Evolutionary conservation across 2,888 invertebrate genomes (phyloP).

Genomic region (Celastrina argiolus): DNA sequence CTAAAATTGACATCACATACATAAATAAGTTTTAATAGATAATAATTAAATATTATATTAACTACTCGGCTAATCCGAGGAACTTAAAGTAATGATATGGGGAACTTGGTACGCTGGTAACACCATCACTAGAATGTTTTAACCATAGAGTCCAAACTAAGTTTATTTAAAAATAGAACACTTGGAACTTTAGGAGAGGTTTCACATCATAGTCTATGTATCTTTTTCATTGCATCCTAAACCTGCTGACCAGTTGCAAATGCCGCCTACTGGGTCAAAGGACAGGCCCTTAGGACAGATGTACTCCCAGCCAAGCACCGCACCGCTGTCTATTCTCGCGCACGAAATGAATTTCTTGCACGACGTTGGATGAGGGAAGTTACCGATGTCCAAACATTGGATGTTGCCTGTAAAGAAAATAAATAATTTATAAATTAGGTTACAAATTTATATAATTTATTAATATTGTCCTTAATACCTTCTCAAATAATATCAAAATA

Average conservation of each 20-base stretch:
- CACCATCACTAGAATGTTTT: slow-evolving; percentile 11
- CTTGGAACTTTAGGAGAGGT: not conserved
- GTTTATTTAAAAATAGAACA: not conserved
- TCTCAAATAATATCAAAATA: too few species aligned
- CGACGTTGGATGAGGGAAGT: slow-evolving; percentile 93
- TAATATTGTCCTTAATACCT: too few species aligned
- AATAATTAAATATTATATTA: slow-evolving; percentile 24
- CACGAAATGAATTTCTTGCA: slow-evolving; percentile 96
- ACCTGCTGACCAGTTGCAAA: slow-evolving; percentile 93
- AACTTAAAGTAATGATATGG: slow-evolving; percentile 16
- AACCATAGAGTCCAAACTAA: not conserved
- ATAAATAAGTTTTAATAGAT: slow-evolving; percentile 13
- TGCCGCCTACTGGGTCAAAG: slow-evolving; percentile 93
- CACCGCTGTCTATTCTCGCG: slow-evolving; percentile 85
- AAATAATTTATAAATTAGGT: too few species aligned
- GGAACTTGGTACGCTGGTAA: slow-evolving; percentile 19
- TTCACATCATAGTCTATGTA: slow-evolving; percentile 26
- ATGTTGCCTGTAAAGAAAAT: slow-evolving; percentile 82
- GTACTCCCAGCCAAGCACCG: slow-evolving; percentile 91
- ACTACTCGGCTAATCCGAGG: slow-evolving; percentile 15
- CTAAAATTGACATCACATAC: slow-evolving; percentile 15
- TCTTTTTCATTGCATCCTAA: slow-evolving; percentile 84
- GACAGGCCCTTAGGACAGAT: slow-evolving; percentile 91
- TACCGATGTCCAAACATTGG: slow-evolving; percentile 92
- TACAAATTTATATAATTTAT: too few species aligned